Percentiles rank a stretch among this genome's conserved stretches.
phyloP scores from a whole-genome alignment of 2,797 vertebrate species.

The Antrozous pallidus region DNA sequence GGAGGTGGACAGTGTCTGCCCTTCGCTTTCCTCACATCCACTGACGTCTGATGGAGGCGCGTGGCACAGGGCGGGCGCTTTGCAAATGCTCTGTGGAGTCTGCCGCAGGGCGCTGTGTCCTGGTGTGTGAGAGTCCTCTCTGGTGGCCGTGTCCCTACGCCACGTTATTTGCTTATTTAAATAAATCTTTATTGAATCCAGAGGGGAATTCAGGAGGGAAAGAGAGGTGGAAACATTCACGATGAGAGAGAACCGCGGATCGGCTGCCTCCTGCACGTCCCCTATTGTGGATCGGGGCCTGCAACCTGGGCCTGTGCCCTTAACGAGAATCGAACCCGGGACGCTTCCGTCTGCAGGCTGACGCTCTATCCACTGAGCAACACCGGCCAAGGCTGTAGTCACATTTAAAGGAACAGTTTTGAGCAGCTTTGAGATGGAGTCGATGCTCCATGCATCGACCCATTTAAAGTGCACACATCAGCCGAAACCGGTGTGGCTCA shows the following conservation, averaged over 20 bases:
- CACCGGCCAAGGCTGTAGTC: neutral
- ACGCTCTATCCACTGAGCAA: neutral
- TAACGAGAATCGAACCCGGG: too few species aligned
- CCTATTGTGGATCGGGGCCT: neutral
- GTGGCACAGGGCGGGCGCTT: neutral
- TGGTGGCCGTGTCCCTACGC: neutral
- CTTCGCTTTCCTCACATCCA: neutral
- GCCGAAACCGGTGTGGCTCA: too few species aligned
- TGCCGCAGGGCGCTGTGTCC: neutral
- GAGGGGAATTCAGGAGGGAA: too few species aligned
- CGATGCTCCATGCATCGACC: rapidly evolving
- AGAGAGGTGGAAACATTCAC: too few species aligned
- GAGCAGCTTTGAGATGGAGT: too few species aligned
- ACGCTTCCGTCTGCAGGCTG: neutral
- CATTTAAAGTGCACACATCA: too few species aligned
- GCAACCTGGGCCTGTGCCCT: neutral
- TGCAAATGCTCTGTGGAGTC: neutral
- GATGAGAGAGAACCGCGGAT: too few species aligned
- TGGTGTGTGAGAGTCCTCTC: neutral
- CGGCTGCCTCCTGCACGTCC: too few species aligned
- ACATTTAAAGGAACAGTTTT: neutral
- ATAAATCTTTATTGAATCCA: too few species aligned
- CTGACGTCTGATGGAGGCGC: neutral
- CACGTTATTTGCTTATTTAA: too few species aligned
- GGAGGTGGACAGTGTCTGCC: neutral